Evolutionary conservation across 2,113 vertebrate species (phyloP), one percentile per base, ranked within the genome.

Genomic region (Motacilla alba): DNA sequence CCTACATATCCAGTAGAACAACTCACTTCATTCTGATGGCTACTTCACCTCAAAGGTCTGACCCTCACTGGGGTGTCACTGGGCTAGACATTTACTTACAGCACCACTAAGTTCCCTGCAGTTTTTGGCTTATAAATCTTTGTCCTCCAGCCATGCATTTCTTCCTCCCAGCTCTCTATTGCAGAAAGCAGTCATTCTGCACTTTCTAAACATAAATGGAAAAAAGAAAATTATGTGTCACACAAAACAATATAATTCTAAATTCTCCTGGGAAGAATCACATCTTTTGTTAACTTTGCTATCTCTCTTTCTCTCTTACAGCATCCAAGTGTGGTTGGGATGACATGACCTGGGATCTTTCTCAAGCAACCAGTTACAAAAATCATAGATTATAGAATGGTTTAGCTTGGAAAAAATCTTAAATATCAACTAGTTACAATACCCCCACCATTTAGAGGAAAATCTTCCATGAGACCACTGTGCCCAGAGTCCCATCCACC

Each of bases 1-100:
- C 82, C 83, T 74, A 90, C 14, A 41, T 56, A 78, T 76, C n/a
- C 62, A 44, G 24, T 55, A 33, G 39, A 20, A 93, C n/a, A 72
- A 83, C 64, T 87, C n/a, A 70, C 75, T 89, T 72, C 33, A 28
- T 82, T 72, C 47, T 86, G 70, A 78, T 83, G 69, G 15, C 18
- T 91, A 35, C 64, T 84, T 94, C 53, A 93, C 50, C 78, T 94
- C 68, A 85, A 94, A 91, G 30, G 19, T 80, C 62, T 90, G 74
- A 90, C 17, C 14, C 52, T 92, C 50, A 31, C 23, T n/a, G 44
- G 39, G 58, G 60, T 85, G 63, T 47, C 63, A 83, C 13, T n/a
- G 22, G 35, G 53, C 77, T 76, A 83, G 75, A 59, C 44, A 23
- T 85, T 94, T 93, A 68, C 56, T 87, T 70, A 53, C 30, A 83